A percentile compares a stretch with the other conserved stretches of the same genome.
Conservation (phyloP, 2,888 invertebrate species). For the Therioaphis trifolii region DNA sequence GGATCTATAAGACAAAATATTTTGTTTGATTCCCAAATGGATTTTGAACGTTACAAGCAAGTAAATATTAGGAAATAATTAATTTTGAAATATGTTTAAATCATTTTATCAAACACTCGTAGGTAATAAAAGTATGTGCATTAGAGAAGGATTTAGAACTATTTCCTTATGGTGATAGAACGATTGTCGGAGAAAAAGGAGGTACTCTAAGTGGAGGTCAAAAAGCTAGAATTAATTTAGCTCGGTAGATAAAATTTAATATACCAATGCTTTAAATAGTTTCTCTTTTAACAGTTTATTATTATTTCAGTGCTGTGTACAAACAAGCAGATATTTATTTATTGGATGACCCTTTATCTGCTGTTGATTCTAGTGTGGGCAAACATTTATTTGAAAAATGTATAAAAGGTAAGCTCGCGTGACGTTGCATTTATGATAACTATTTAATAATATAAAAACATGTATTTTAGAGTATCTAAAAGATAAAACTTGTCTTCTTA, state of each 20-base stretch:
- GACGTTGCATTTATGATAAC: no score
- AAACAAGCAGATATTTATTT: constrained; percentile 72
- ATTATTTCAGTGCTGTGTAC: constrained; percentile 70
- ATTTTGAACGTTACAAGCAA: constrained; percentile 77
- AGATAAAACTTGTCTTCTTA: constrained; percentile 78
- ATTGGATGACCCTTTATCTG: constrained; percentile 73
- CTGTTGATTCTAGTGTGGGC: constrained; percentile 73
- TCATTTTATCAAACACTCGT: no score
- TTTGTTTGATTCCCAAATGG: constrained; percentile 84
- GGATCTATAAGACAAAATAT: constrained; percentile 92
- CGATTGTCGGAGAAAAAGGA: constrained; percentile 88
- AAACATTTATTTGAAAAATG: constrained; percentile 72
- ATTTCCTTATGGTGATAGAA: constrained; percentile 84
- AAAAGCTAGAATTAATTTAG: constrained; percentile 77
- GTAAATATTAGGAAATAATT: constrained; percentile 67
- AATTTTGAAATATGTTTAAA: background rate
- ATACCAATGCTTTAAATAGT: background rate
- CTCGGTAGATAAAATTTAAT: constrained; percentile 67
- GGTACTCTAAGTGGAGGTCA: constrained; percentile 88
- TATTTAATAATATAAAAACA: no score
- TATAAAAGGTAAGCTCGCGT: constrained; percentile 67
- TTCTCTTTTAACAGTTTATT: background rate
- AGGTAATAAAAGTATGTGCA: constrained; percentile 78
- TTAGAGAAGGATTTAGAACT: constrained; percentile 79
- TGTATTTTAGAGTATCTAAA: constrained; percentile 70